These are phyloP conservation scores for human (Homo sapiens) DNA, from an alignment of 2,113 vertebrate species.

Conservation along the genomic window DNA sequence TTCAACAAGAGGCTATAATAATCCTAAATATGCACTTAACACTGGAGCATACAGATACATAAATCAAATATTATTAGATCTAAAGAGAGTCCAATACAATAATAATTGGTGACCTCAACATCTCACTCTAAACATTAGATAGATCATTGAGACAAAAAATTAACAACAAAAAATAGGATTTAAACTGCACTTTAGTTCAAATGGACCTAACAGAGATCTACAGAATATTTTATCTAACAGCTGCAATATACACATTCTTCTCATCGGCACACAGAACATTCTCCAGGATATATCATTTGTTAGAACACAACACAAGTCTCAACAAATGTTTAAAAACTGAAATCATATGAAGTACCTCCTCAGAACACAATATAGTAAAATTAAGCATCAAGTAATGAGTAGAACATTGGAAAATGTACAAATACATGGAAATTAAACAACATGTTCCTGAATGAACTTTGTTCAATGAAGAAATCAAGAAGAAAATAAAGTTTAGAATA, in stretches of 20 bases:
- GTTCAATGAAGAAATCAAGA: background rate
- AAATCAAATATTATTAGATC: too few relatives aligned
- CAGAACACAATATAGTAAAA: background rate
- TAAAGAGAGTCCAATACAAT: too few relatives aligned
- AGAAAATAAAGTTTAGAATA: background rate
- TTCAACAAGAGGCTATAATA: too few relatives aligned
- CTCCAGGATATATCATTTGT: background rate
- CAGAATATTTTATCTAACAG: background rate
- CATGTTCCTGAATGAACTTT: background rate
- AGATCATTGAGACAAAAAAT: too few relatives aligned
- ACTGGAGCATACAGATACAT: too few relatives aligned
- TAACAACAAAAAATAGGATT: too few relatives aligned
- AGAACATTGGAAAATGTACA: background rate
- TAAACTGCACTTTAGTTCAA: too few relatives aligned
- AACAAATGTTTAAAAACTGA: background rate
- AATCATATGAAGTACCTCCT: background rate
- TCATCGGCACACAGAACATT: background rate
- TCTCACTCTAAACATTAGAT: too few relatives aligned
- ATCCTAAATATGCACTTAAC: too few relatives aligned
- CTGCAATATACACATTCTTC: background rate
- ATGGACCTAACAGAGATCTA: too few relatives aligned
- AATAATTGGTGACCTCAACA: too few relatives aligned
- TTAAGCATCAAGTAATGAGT: background rate
- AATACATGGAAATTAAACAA: background rate
- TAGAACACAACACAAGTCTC: background rate